phyloP scores from a whole-genome alignment of 2,797 vertebrate species.

The Ispidina picta region DNA sequence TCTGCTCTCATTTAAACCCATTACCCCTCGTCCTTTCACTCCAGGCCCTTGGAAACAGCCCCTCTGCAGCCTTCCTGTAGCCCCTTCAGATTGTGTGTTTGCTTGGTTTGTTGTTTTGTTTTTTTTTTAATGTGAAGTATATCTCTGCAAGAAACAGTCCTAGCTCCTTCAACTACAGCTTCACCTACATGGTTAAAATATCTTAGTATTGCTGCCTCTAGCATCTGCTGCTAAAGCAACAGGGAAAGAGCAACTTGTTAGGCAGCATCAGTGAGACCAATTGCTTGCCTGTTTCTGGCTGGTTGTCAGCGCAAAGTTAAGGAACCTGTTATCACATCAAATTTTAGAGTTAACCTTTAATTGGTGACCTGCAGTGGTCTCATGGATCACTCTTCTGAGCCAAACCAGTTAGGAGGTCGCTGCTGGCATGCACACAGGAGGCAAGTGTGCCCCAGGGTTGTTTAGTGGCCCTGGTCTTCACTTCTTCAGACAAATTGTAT shows the following conservation, averaged over 20 bases:
- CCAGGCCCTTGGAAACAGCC: too few species aligned
- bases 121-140: not conserved
- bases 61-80: too few species aligned
- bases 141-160: not conserved
- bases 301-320: constrained; percentile 1
- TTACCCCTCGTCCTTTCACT: too few species aligned
- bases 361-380: not conserved
- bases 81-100: not conserved
- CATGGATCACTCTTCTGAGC: not conserved
- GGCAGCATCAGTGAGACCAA: not conserved
- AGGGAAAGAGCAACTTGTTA: not conserved
- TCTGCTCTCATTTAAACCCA: too few species aligned
- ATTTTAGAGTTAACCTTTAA: not conserved
- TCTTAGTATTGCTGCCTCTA: not conserved
- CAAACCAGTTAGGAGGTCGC: not conserved
- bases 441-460: not conserved
- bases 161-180: not conserved
- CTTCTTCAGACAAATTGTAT: not conserved
- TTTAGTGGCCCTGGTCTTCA: not conserved
- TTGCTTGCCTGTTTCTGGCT: not conserved
- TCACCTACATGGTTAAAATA: not conserved
- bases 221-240: not conserved
- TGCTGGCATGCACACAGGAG: not conserved
- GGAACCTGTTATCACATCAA: not conserved
- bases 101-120: not conserved